Base-by-base conservation (phyloP, 2,797 vertebrate genomes). In the Semaprochilodus insignis region DNA sequence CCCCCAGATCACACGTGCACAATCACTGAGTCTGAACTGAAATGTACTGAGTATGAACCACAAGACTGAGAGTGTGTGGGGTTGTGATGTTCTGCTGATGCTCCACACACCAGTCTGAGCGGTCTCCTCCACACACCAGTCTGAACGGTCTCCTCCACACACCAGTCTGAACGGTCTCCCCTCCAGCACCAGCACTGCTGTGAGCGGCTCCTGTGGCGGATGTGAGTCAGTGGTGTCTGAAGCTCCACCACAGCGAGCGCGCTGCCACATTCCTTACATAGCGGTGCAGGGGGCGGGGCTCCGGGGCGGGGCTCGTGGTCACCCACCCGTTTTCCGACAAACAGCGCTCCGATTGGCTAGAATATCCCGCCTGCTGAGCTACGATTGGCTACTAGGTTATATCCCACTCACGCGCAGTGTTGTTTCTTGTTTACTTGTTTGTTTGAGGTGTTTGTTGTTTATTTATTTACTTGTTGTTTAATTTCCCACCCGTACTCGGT, bases 221-320 rank as follows among this genome's bases (percentile, higher is more conserved):
- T 52, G 70, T 52, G 70, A 72, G 70, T 72, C 15, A 52, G 48
- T 27, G 4, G 69, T 7, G n/a, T 40, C 23, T 66, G 44, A 4
- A 27, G 48, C 48, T 27, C 48, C 23, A 23, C 70, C 51, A 17
- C 62, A 34, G 14, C 13, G 34, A 17, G 19, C 8, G 27, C 19
- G 40, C 74, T 77, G 36, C 51, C 67, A 77, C 81, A 92, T 89
- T 91, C 89, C 87, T 90, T 84, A 87, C 88, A 90, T 91, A 91
- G 91, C 90, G 89, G 60, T 74, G 80, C 80, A 67, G n/a, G 57
- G 78, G 77, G 4, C n/a, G 27, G 60, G 57, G 25, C 63, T 2
- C 0, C 0, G 4, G 2, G 1, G n/a, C n/a, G n/a, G 60, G 55
- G 27, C 63, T 1, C 3, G 3, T 1, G 3, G 1, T 34, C 5